phyloP scores from a whole-genome alignment of 2,888 invertebrate species.

The Criorhina ranunculi region DNA sequence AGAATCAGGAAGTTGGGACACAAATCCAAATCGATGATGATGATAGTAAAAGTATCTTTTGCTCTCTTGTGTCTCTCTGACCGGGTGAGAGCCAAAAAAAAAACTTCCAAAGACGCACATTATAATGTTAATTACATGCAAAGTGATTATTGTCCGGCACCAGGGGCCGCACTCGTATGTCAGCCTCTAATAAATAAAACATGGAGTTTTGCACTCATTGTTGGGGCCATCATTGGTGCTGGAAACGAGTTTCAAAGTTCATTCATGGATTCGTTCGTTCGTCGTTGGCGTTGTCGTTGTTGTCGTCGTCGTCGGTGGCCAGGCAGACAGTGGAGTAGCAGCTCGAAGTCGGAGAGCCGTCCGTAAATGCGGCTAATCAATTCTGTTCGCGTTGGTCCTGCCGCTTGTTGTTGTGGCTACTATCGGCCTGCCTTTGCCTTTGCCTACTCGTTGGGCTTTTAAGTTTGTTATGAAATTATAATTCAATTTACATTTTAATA shows the following conservation, averaged over 20 bases:
- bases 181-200: conserved; percentile 78
- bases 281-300: neutral
- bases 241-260: conserved; percentile 76
- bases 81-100: conserved; percentile 36
- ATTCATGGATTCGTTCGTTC: conserved; percentile 76
- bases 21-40: conserved; percentile 38
- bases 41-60: conserved; percentile 61
- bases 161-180: conserved; percentile 74
- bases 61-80: conserved; percentile 13
- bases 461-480: conserved; percentile 74
- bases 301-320: neutral
- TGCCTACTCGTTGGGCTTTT: conserved; percentile 29
- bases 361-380: conserved; percentile 71
- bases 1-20: conserved; percentile 55
- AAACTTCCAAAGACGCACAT: conserved; percentile 55
- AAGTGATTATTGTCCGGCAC: conserved; percentile 81
- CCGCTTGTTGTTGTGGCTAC: conserved; percentile 8
- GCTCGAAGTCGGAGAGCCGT: conserved; percentile 31
- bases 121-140: conserved; percentile 83
- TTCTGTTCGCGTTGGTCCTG: conserved; percentile 75
- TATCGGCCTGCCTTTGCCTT: neutral
- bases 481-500: conserved; percentile 64
- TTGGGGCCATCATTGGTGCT: conserved; percentile 63
- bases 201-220: conserved; percentile 75
- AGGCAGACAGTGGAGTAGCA: conserved; percentile 38